A percentile compares a stretch with the other conserved stretches of the same genome.
Evolutionary conservation across 2,888 invertebrate species (phyloP).

Genomic region (Nowickia ferox): DNA sequence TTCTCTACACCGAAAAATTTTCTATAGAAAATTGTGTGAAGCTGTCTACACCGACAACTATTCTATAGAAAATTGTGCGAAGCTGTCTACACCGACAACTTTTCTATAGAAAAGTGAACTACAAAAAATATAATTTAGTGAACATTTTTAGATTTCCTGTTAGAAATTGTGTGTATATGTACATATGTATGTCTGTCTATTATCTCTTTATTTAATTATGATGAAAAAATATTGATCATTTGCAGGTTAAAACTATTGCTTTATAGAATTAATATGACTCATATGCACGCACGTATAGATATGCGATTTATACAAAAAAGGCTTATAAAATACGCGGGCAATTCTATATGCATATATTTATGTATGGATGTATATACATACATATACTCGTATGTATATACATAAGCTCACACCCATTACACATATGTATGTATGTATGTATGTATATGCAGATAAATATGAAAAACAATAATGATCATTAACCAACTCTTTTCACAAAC

Average conservation of each 20-base stretch:
- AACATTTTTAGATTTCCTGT: too few relatives aligned
- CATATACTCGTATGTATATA: not conserved
- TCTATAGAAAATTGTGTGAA: too few relatives aligned
- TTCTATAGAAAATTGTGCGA: too few relatives aligned
- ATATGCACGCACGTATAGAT: not conserved
- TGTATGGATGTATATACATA: not conserved
- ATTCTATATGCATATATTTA: not conserved
- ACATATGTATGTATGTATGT: not conserved
- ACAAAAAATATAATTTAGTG: too few relatives aligned
- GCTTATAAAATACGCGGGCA: slow-evolving; percentile 24
- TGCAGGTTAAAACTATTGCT: slow-evolving; percentile 27
- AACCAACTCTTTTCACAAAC: not conserved
- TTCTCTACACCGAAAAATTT: too few relatives aligned
- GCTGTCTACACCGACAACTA: too few relatives aligned
- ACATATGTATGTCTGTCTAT: too few relatives aligned
- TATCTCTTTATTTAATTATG: too few relatives aligned
- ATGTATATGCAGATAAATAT: not conserved
- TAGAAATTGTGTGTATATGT: too few relatives aligned
- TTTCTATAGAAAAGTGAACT: too few relatives aligned
- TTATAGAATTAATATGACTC: slow-evolving; percentile 18
- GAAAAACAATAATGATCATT: slow-evolving; percentile 27
- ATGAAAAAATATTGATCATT: not conserved
- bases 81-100: too few relatives aligned
- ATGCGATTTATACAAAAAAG: slow-evolving; percentile 21
- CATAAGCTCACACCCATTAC: not conserved